Conservation (phyloP, 2,888 invertebrate species). For the Pseudolycoriella hygida region DNA sequence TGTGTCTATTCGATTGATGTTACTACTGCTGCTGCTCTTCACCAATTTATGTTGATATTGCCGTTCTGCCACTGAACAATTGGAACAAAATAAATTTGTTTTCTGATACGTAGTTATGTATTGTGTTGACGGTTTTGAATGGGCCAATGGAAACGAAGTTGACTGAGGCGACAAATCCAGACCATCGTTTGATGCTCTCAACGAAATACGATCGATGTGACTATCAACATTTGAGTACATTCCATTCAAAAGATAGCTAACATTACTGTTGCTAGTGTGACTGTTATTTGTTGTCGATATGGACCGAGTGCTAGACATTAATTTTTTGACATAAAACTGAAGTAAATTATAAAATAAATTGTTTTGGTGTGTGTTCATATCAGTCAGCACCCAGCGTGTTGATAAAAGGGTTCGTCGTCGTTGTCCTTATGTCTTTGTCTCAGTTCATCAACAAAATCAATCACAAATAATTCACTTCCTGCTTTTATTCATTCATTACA, state of each 20-base stretch:
- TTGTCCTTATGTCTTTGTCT: no score
- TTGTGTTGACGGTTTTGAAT: background rate
- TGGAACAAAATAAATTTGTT: background rate
- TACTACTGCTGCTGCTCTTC: background rate
- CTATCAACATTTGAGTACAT: background rate
- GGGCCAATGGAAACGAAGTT: background rate
- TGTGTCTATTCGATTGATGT: background rate
- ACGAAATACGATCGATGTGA: background rate
- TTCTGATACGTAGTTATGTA: background rate
- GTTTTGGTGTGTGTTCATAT: conserved; percentile 1
- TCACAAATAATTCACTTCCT: no score
- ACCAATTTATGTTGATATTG: conserved; percentile 1
- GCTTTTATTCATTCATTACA: background rate
- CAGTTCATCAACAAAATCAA: no score
- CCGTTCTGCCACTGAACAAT: background rate
- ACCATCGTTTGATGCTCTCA: background rate
- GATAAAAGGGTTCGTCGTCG: no score
- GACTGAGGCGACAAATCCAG: background rate
- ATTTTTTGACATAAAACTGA: background rate
- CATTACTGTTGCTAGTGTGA: background rate
- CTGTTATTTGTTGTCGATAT: background rate
- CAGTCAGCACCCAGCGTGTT: background rate
- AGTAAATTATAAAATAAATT: background rate
- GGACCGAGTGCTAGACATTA: background rate
- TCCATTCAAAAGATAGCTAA: background rate